phyloP scores from a whole-genome alignment of 2,888 invertebrate genomes.

The Luperina nickerlii region DNA sequence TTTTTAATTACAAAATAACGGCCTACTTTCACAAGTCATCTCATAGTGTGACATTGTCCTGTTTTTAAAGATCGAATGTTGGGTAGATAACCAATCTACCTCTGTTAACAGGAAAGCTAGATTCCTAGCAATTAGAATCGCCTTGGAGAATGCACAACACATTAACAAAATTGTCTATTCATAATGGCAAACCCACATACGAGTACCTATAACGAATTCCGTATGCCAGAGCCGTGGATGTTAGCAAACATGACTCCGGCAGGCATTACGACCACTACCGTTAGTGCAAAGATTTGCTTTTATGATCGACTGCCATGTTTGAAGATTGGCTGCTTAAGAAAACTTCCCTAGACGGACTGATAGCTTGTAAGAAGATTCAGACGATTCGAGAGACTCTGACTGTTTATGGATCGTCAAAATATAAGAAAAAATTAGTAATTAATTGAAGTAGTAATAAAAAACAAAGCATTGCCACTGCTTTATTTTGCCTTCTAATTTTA shows the following conservation, averaged over 20 bases:
- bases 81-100: no score
- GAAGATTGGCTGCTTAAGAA: slow-evolving; percentile 22
- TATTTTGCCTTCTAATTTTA: background rate
- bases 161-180: slow-evolving; percentile 46
- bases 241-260: slow-evolving; percentile 57
- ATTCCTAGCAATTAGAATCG: background rate
- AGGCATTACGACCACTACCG: slow-evolving; percentile 49
- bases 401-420: background rate
- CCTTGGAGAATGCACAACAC: background rate
- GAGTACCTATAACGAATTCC: slow-evolving; percentile 56
- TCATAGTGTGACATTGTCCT: no score
- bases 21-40: no score
- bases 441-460: background rate
- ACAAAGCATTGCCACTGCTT: background rate
- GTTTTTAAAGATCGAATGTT: no score
- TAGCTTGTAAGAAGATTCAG: background rate
- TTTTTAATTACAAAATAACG: no score
- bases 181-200: slow-evolving; percentile 54
- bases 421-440: background rate
- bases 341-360: background rate
- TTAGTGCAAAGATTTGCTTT: slow-evolving; percentile 45
- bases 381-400: background rate
- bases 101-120: no score
- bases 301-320: slow-evolving; percentile 35
- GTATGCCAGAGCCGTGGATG: slow-evolving; percentile 60